These are phyloP conservation scores for Triplophysa tibetana DNA, from an alignment of 2,113 vertebrate genomes.

Conservation along the genomic window DNA sequence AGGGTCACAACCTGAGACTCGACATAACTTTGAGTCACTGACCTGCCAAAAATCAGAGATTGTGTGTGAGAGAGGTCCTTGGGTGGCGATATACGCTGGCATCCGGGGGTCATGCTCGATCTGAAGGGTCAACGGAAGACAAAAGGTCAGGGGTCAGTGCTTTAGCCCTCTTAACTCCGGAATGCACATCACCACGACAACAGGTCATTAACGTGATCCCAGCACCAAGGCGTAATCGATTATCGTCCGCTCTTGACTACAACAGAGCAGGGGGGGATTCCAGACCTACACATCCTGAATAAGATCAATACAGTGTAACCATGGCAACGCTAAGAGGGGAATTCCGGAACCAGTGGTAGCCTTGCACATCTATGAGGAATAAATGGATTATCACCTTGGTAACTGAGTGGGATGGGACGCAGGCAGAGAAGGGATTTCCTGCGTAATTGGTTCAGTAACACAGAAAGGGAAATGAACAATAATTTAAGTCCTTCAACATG, in stretches of 20 bases:
- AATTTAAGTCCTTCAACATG: not conserved
- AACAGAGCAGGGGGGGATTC: conserved; percentile 49
- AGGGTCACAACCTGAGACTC: too few species aligned
- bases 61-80: conserved; percentile 93
- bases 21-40: conserved; percentile 27
- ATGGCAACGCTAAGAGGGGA: conserved; percentile 43
- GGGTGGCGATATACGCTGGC: conserved; percentile 96
- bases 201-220: conserved; percentile 41
- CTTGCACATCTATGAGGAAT: conserved; percentile 37
- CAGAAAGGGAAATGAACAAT: conserved; percentile 10
- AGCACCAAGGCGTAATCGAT: conserved; percentile 38
- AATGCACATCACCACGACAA: conserved; percentile 27
- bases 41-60: conserved; percentile 99
- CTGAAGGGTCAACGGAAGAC: conserved; percentile 64
- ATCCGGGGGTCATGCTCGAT: conserved; percentile 97
- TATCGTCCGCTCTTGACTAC: conserved; percentile 24
- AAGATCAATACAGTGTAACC: conserved; percentile 46
- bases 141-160: conserved; percentile 34
- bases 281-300: conserved; percentile 35
- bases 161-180: conserved; percentile 25
- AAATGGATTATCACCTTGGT: conserved; percentile 52
- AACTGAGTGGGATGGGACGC: conserved; percentile 25
- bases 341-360: conserved; percentile 41
- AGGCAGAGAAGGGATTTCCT: not conserved
- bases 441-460: not conserved